phyloP scores from a whole-genome alignment of 2,888 invertebrate genomes.

The Acanthacorydalis orientalis region DNA sequence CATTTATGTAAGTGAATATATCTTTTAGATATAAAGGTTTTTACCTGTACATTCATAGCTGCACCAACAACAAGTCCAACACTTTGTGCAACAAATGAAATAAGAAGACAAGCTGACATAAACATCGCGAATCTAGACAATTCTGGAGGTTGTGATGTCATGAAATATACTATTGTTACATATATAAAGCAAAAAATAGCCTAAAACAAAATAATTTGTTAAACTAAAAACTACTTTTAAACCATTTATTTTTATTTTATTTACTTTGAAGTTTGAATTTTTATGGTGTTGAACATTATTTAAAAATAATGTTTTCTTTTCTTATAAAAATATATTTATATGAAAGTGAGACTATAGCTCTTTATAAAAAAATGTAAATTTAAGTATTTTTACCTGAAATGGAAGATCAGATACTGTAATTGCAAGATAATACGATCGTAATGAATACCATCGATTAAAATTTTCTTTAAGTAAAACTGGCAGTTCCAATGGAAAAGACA shows the following conservation, averaged over 20 bases:
- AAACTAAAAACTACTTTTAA: background rate
- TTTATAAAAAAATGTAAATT: background rate
- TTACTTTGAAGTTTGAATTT: too few relatives aligned
- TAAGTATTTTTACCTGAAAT: conserved; percentile 63
- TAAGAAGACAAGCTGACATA: conserved; percentile 69
- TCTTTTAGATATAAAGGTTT: background rate
- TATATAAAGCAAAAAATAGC: conserved; percentile 86
- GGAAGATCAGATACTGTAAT: conserved; percentile 93
- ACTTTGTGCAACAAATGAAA: conserved; percentile 90
- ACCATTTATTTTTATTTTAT: too few relatives aligned
- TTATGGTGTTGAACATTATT: background rate
- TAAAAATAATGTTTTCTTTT: background rate
- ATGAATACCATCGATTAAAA: conserved; percentile 93
- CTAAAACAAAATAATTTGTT: conserved; percentile 32
- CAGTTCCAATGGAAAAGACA: conserved; percentile 94
- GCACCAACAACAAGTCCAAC: conserved; percentile 91
- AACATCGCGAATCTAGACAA: conserved; percentile 75
- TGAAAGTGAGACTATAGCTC: background rate
- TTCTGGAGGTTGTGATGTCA: conserved; percentile 86
- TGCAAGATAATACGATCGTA: conserved; percentile 86
- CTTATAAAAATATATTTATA: background rate
- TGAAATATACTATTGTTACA: conserved; percentile 82
- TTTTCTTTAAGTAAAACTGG: conserved; percentile 88
- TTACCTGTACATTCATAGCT: conserved; percentile 78
- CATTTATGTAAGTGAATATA: background rate